A percentile compares a stretch with the other conserved stretches of the same genome.
Evolutionary conservation across 1,140 invertebrate species (phyloP).

Genomic region (Diachasmimorpha longicaudata): DNA sequence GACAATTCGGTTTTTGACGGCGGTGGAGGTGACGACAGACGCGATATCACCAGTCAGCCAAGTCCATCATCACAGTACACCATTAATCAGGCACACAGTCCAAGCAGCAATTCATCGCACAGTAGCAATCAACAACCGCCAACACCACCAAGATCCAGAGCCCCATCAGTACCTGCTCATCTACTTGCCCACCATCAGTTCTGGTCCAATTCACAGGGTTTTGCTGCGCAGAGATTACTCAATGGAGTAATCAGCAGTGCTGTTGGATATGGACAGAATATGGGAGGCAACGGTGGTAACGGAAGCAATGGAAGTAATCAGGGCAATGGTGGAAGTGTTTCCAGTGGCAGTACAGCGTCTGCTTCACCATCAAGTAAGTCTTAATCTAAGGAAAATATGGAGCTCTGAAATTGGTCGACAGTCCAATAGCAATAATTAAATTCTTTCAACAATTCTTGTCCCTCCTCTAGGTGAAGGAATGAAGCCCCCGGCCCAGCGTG

Average conservation of each 20-base stretch:
- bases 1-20: constrained; percentile 66
- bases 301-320: constrained; percentile 29
- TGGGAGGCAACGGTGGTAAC: constrained; percentile 33
- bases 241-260: constrained; percentile 61
- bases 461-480: constrained; percentile 58
- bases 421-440: background rate
- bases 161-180: constrained; percentile 60
- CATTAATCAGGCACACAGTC: constrained; percentile 47
- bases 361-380: background rate
- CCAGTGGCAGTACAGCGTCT: background rate
- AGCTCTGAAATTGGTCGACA: no score
- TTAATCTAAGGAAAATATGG: background rate
- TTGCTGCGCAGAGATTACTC: constrained; percentile 60
- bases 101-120: constrained; percentile 50
- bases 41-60: constrained; percentile 21
- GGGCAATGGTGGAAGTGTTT: constrained; percentile 46
- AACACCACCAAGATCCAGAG: constrained; percentile 54
- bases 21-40: constrained; percentile 51
- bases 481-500: constrained; percentile 67
- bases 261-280: constrained; percentile 58
- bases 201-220: constrained; percentile 62
- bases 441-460: background rate
- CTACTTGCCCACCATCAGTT: constrained; percentile 60
- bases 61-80: constrained; percentile 59
- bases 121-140: constrained; percentile 51